These are phyloP conservation scores for Apamea sordens DNA, from an alignment of 2,888 invertebrate species.

Conservation along the genomic window DNA sequence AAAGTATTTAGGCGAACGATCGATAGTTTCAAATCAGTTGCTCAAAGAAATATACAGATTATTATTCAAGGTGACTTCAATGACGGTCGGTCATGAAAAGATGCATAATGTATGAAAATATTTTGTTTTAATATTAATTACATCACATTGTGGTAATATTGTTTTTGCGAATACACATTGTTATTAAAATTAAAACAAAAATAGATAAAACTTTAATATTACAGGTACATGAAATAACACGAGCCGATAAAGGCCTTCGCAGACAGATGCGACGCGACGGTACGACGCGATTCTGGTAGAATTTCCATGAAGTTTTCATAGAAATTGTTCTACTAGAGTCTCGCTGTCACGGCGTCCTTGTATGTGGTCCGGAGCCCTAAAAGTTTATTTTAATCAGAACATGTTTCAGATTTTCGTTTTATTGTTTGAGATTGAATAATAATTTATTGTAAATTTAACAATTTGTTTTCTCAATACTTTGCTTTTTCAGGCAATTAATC, in stretches of 20 bases:
- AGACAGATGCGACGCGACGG: no score
- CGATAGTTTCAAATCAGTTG: conserved; percentile 27
- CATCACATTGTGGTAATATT: neutral
- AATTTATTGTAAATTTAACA: conserved; percentile 7
- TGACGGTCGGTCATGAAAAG: no score
- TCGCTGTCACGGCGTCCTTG: no score
- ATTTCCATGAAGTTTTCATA: no score
- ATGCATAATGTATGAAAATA: neutral
- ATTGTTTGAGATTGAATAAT: conserved; percentile 1
- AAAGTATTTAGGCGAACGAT: conserved; percentile 14
- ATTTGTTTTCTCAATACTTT: conserved; percentile 19
- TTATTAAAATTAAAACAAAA: conserved; percentile 14
- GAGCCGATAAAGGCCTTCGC: neutral
- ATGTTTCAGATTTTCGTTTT: conserved; percentile 8
- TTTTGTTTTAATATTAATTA: neutral
- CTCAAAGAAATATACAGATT: neutral
- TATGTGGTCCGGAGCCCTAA: neutral
- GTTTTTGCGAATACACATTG: conserved; percentile 15
- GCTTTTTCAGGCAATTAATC: conserved; percentile 8
- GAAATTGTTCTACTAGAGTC: no score
- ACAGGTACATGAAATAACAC: neutral
- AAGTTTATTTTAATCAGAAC: conserved; percentile 19
- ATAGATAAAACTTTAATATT: neutral
- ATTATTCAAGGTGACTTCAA: conserved; percentile 5
- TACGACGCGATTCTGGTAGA: no score